phyloP scores from a whole-genome alignment of 2,888 invertebrate species.

The Melieria picta region DNA sequence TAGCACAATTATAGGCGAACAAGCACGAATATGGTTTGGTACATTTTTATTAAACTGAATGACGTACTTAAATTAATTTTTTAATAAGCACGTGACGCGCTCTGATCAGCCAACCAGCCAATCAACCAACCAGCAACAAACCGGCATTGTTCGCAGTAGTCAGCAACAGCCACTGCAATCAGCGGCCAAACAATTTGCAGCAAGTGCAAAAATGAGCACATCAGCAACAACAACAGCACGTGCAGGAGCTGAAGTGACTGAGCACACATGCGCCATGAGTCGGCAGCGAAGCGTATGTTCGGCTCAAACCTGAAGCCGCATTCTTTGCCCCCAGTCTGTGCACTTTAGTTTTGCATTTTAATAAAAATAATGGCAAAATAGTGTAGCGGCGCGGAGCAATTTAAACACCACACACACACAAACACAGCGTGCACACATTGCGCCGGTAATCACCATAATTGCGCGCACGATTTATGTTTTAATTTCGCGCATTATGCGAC shows the following conservation, averaged over 20 bases:
- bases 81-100: conserved; percentile 62
- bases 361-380: conserved; percentile 3
- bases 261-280: neutral
- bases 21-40: conserved; percentile 29
- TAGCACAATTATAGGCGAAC: conserved; percentile 28
- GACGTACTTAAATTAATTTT: conserved; percentile 64
- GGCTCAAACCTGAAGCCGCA: too few relatives aligned
- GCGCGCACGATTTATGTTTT: conserved; percentile 58
- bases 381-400: neutral
- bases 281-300: neutral
- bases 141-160: neutral
- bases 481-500: conserved; percentile 53
- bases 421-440: neutral
- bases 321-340: neutral
- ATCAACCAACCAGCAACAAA: neutral
- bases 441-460: conserved; percentile 60
- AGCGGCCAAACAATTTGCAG: neutral
- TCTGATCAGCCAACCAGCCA: conserved; percentile 31
- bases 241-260: too few relatives aligned
- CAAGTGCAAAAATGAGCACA: neutral
- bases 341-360: conserved; percentile 16
- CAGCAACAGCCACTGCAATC: too few relatives aligned
- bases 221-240: neutral
- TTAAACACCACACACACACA: neutral
- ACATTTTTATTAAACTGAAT: conserved; percentile 60